Conservation (phyloP, 2,888 invertebrate species). For the Leptopterna dolabrata region DNA sequence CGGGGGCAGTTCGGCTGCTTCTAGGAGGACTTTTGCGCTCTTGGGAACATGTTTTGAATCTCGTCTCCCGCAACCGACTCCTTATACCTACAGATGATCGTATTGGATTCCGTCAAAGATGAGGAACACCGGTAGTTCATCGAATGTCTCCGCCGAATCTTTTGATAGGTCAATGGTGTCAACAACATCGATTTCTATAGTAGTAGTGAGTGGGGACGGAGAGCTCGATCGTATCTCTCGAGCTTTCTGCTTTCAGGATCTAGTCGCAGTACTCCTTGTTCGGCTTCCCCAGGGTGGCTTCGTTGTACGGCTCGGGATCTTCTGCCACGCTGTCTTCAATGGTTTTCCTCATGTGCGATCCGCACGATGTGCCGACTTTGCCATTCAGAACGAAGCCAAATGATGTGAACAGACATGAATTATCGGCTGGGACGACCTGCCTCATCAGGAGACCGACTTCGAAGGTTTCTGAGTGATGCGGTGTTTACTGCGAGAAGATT, state of each 20-base stretch:
- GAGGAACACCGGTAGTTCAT: slow-evolving; percentile 84
- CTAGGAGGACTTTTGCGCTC: too few species aligned
- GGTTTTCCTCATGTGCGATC: slow-evolving; percentile 83
- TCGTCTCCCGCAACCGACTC: slow-evolving; percentile 75
- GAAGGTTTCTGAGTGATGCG: slow-evolving; percentile 63
- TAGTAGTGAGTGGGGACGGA: slow-evolving; percentile 87
- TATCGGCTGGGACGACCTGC: slow-evolving; percentile 93
- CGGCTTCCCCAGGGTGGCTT: slow-evolving; percentile 86
- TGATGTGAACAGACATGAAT: slow-evolving; percentile 95
- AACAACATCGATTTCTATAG: slow-evolving; percentile 91
- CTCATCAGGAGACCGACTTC: slow-evolving; percentile 82
- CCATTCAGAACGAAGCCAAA: slow-evolving; percentile 74
- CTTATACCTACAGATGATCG: slow-evolving; percentile 90
- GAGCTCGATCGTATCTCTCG: slow-evolving; percentile 97
- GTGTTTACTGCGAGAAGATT: slow-evolving; percentile 46
- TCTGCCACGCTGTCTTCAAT: slow-evolving; percentile 86
- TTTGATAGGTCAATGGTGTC: slow-evolving; percentile 91
- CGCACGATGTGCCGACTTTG: slow-evolving; percentile 80
- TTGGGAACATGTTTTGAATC: too few species aligned
- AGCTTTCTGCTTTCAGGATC: slow-evolving; percentile 89
- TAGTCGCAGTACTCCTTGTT: slow-evolving; percentile 88
- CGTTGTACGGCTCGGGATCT: slow-evolving; percentile 82
- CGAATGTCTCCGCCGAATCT: slow-evolving; percentile 95
- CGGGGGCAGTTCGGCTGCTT: too few species aligned
- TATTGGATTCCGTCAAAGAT: slow-evolving; percentile 97